These are phyloP conservation scores for Otus sunia DNA, from an alignment of 2,113 vertebrate species.

Conservation along the genomic window DNA sequence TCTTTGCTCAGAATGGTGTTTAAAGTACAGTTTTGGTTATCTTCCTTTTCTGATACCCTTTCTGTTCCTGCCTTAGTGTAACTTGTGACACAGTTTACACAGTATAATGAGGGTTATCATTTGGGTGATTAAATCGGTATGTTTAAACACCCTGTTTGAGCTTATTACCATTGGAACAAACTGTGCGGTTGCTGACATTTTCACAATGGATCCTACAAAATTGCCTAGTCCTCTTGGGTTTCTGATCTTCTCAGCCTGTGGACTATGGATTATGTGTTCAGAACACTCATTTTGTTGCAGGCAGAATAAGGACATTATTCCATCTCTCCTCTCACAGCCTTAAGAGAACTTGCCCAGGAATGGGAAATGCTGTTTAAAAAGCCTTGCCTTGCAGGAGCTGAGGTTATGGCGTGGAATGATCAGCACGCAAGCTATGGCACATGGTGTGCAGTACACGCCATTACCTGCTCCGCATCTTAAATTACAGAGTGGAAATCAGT, in stretches of 20 bases:
- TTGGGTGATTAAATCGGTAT: neutral
- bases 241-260: neutral
- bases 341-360: neutral
- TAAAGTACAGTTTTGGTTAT: neutral
- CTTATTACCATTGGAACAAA: neutral
- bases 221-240: neutral
- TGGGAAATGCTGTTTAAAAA: neutral
- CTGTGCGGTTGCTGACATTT: neutral
- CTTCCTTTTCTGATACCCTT: neutral
- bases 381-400: neutral
- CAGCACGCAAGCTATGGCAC: neutral
- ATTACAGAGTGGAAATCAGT: neutral
- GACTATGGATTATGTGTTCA: neutral
- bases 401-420: neutral
- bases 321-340: neutral
- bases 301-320: neutral
- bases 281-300: neutral
- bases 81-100: neutral
- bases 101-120: neutral
- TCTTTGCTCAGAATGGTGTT: neutral
- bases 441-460: neutral
- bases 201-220: neutral
- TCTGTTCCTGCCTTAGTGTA: neutral
- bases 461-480: neutral
- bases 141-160: neutral